Conservation (phyloP, 2,797 vertebrate species). For the Spinibarbus caldwelli region DNA sequence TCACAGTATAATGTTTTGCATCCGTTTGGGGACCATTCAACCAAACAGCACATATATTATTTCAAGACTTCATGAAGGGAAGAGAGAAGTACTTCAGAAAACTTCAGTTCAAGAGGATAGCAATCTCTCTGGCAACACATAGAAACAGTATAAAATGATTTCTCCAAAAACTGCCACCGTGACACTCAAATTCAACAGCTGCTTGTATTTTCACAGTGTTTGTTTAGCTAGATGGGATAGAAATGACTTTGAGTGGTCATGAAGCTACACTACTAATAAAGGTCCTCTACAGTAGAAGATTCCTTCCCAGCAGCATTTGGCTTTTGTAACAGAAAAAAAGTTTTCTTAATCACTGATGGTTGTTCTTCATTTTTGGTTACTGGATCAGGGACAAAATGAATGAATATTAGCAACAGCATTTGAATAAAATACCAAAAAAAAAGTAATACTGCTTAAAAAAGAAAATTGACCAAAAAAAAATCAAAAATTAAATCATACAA, state of each 20-base stretch:
- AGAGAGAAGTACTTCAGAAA: neutral
- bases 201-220: slow-evolving; percentile 46
- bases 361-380: slow-evolving; percentile 50
- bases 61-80: slow-evolving; percentile 23
- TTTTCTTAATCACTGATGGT: neutral
- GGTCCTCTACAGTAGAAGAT: neutral
- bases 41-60: neutral
- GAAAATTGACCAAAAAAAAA: slow-evolving; percentile 9
- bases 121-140: slow-evolving; percentile 43
- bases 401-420: slow-evolving; percentile 59
- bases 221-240: neutral
- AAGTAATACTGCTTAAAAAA: slow-evolving; percentile 72
- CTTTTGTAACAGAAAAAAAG: slow-evolving; percentile 27
- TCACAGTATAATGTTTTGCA: slow-evolving; percentile 38
- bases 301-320: slow-evolving; percentile 31
- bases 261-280: neutral
- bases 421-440: slow-evolving; percentile 59
- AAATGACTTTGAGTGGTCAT: neutral
- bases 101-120: neutral
- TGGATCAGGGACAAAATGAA: slow-evolving; percentile 47
- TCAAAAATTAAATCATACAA: slow-evolving; percentile 42
- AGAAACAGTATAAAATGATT: slow-evolving; percentile 10
- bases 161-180: slow-evolving; percentile 1
- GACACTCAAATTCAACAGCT: slow-evolving; percentile 18
- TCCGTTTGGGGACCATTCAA: neutral